Evolutionary conservation across 2,113 vertebrate genomes (phyloP).

Genomic region (Channa argus): DNA sequence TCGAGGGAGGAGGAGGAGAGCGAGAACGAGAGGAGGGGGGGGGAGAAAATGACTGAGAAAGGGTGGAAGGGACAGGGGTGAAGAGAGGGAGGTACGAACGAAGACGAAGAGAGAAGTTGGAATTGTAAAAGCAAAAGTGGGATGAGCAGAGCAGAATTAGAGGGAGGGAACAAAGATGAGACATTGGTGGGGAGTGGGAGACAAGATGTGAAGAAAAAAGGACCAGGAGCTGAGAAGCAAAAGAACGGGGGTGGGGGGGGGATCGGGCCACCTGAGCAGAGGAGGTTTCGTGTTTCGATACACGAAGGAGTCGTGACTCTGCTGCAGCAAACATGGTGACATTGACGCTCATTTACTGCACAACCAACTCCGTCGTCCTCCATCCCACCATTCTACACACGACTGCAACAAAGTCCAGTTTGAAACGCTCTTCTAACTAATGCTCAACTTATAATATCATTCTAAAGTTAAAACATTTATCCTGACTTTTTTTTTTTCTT

Average conservation of each 20-base stretch:
- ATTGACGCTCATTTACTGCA: neutral
- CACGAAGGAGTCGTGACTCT: neutral
- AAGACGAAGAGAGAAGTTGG: no score
- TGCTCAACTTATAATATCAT: no score
- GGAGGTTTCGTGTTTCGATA: slow-evolving; percentile 35
- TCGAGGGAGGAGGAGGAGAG: slow-evolving; percentile 37
- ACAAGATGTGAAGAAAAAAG: neutral
- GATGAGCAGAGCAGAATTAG: neutral
- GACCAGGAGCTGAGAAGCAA: neutral
- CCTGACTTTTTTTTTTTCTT: no score
- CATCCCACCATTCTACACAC: neutral
- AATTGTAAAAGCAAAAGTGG: neutral
- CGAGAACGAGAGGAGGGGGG: neutral
- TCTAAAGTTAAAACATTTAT: no score
- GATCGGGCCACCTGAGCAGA: slow-evolving; percentile 41
- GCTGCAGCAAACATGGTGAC: neutral
- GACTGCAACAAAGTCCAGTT: no score
- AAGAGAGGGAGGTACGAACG: no score
- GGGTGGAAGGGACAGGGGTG: neutral
- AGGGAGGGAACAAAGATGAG: neutral
- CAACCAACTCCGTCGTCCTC: no score
- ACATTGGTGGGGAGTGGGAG: neutral
- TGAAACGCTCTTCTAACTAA: no score
- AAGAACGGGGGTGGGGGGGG: neutral
- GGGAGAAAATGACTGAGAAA: neutral